These are phyloP conservation scores for Xanthorhoe designata DNA, from an alignment of 2,888 invertebrate genomes.

Conservation along the genomic window DNA sequence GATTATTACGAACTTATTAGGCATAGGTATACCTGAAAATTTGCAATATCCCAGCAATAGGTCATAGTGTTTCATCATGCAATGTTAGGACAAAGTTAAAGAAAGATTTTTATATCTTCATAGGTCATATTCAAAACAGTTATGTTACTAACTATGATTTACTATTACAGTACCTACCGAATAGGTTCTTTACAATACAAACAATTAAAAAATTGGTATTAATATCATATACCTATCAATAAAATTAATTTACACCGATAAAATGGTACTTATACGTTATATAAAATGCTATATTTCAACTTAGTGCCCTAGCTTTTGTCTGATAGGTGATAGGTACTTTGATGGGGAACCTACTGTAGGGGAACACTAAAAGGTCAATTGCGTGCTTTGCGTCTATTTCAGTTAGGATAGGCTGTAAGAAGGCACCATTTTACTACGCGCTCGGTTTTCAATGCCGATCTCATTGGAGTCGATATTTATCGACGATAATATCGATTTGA, in stretches of 20 bases:
- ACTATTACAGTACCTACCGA: background rate
- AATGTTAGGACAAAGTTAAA: constrained; percentile 53
- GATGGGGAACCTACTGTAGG: background rate
- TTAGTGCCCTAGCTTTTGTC: background rate
- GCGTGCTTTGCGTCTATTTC: constrained; percentile 50
- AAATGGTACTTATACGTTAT: too few species aligned
- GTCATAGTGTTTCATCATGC: constrained; percentile 34
- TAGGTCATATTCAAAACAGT: constrained; percentile 47
- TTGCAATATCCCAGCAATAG: background rate
- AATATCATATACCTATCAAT: too few species aligned
- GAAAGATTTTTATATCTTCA: constrained; percentile 31
- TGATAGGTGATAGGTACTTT: background rate
- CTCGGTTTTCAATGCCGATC: constrained; percentile 48
- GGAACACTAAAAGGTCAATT: constrained; percentile 42
- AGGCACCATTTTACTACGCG: constrained; percentile 48
- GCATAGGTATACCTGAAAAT: background rate
- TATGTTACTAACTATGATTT: background rate
- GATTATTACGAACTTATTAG: constrained; percentile 13
- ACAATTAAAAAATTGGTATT: background rate
- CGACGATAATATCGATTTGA: constrained; percentile 39
- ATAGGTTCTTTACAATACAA: background rate
- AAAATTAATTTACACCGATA: too few species aligned
- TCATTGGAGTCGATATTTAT: constrained; percentile 43
- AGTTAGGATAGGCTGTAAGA: constrained; percentile 42
- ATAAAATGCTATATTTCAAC: background rate